phyloP scores from a whole-genome alignment of 2,888 invertebrate genomes.

The Anoplius nigerrimus region DNA sequence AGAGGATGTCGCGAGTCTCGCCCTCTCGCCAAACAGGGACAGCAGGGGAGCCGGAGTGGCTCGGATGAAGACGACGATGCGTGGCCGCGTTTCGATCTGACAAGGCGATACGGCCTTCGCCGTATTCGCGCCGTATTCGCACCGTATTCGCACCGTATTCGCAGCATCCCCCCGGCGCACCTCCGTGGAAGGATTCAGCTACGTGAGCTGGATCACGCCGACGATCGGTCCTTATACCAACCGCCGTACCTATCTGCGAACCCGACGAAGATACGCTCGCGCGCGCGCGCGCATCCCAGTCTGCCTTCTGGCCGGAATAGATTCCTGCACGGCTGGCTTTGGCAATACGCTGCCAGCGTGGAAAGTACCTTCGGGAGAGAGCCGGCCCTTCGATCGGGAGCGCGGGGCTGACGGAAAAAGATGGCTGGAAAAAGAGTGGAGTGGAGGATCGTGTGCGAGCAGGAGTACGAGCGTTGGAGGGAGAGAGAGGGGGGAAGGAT shows the following conservation, averaged over 20 bases:
- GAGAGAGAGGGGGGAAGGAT: constrained; percentile 2
- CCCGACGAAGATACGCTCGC: not conserved
- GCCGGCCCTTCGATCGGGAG: constrained; percentile 9
- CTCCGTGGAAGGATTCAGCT: constrained; percentile 4
- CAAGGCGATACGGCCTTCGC: no score
- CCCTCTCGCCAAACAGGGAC: no score
- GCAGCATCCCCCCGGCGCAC: no score
- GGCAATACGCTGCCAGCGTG: constrained; percentile 10
- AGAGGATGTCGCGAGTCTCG: no score
- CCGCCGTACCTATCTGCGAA: no score
- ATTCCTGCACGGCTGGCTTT: constrained; percentile 19
- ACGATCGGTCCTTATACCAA: constrained; percentile 1
- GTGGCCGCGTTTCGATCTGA: no score
- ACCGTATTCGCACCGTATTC: no score
- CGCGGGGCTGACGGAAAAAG: not conserved
- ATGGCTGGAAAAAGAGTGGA: not conserved
- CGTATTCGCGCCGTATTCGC: no score
- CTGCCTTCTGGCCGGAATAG: constrained; percentile 17
- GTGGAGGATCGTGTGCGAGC: not conserved
- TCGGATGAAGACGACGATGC: no score
- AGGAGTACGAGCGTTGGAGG: constrained; percentile 10
- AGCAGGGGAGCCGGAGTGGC: no score
- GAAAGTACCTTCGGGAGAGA: constrained; percentile 6
- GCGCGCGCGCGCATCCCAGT: constrained; percentile 4
- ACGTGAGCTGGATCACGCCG: constrained; percentile 12